Evolutionary conservation across 2,113 vertebrate genomes (phyloP).

Genomic region (Lates calcarifer): DNA sequence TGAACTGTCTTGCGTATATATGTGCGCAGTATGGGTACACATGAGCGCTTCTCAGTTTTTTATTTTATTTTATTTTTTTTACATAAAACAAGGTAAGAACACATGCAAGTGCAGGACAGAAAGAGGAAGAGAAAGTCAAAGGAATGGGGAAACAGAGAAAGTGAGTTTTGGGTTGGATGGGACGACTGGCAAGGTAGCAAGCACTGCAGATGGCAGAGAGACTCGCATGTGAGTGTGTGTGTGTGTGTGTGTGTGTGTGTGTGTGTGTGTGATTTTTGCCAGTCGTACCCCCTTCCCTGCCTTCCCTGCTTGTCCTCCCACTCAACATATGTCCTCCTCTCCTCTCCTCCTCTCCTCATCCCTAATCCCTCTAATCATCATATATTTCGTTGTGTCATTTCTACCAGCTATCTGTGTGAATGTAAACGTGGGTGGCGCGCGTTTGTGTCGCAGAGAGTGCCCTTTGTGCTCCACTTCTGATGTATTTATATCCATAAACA

Average conservation of each 20-base stretch:
- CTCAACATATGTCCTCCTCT: constrained; percentile 80
- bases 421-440: constrained; percentile 39
- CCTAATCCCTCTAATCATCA: constrained; percentile 48
- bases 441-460: constrained; percentile 42
- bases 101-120: not conserved
- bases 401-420: constrained; percentile 5
- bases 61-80: too few relatives aligned
- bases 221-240: constrained; percentile 45
- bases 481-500: constrained; percentile 76
- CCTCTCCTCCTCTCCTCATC: constrained; percentile 42
- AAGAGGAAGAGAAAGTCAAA: not conserved
- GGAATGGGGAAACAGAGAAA: constrained; percentile 11
- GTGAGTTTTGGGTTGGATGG: constrained; percentile 55
- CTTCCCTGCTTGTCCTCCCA: constrained; percentile 76
- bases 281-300: constrained; percentile 66
- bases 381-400: constrained; percentile 55
- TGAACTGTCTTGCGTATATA: constrained; percentile 24
- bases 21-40: not conserved
- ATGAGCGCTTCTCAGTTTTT: constrained; percentile 18
- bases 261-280: constrained; percentile 64
- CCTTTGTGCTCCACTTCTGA: constrained; percentile 69
- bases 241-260: constrained; percentile 50
- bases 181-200: constrained; percentile 67
- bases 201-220: constrained; percentile 78
- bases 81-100: constrained; percentile 6